Evolutionary conservation across 2,797 vertebrate genomes (phyloP), one percentile per base, ranked within the genome.

Genomic region (Erpetoichthys calabaricus): DNA sequence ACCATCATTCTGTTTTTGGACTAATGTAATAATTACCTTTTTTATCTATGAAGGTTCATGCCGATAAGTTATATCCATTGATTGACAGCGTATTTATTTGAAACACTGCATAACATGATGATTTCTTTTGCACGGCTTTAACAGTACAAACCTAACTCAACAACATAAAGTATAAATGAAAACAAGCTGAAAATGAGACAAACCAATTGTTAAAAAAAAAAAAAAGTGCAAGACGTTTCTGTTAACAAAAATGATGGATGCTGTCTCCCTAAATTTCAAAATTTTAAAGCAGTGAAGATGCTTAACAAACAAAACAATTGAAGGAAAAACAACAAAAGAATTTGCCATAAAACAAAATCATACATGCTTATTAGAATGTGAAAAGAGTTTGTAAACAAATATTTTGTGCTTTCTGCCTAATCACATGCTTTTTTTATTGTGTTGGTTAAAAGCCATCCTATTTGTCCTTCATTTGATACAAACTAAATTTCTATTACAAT

Each of bases 341-440:
- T 25, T 25, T 25, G 25, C 25, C 25, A 25, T 25, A 25, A 25
- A 25, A 25, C 25, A 25, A 25, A 25, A 25, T 25, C 50, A 51
- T 52, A 56, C 45, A 45, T 51, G 5, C 45, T 61, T 57, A 49
- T 49, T 49, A 49, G n/a, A 7, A 49, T 7, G 47, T 70, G 69
- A 65, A 68, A 70, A 70, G 53, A 52, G 67, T 54, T 54, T 77
- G 76, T 81, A 80, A 81, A 82, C 78, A 79, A 79, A 68, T 62
- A 75, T 69, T 73, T 75, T 70, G 69, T 65, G 60, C 70, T 64
- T 57, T 66, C 68, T 69, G 71, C 73, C 68, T 74, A 71, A 74
- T n/a, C 74, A 54, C 69, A 71, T 73, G 66, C 10, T 47, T 49
- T 46, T 64, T 25, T 60, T 42, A 53, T 6, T 53, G 49, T 41